A percentile compares a stretch with the other conserved stretches of the same genome.
phyloP scores from a whole-genome alignment of 2,797 vertebrate species.

The Poecile montanus region DNA sequence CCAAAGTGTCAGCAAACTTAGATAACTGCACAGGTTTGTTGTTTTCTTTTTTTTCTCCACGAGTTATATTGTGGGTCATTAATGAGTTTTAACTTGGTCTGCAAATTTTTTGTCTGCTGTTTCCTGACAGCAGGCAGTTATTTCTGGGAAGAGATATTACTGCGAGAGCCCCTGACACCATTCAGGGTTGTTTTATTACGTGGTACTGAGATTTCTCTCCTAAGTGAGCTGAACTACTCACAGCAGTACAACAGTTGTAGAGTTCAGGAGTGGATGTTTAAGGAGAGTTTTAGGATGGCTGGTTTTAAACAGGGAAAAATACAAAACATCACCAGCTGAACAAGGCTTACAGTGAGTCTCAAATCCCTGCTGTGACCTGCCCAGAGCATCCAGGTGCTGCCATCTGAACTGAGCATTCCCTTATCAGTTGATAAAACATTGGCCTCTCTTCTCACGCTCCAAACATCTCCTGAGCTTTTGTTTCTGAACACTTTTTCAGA shows the following conservation, averaged over 20 bases:
- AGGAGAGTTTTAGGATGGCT: not conserved
- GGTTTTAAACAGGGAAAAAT: not conserved
- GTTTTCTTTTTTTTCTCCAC: not conserved
- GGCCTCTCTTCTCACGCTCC: not conserved
- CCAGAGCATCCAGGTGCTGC: not conserved
- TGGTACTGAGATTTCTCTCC: not conserved
- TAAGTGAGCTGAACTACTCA: not conserved
- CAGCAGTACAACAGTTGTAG: not conserved
- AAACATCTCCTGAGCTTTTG: not conserved
- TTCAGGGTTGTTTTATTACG: not conserved
- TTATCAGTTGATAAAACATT: not conserved
- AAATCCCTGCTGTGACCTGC: not conserved
- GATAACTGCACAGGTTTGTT: conserved; percentile 10
- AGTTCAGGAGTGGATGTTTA: not conserved
- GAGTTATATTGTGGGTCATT: conserved; percentile 3
- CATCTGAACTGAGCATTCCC: not conserved
- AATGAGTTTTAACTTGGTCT: conserved; percentile 40
- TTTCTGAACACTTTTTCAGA: not conserved
- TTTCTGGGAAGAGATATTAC: not conserved
- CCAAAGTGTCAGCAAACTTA: conserved; percentile 74
- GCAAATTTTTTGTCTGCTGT: conserved; percentile 47
- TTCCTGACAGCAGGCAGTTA: conserved; percentile 10
- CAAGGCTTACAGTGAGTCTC: not conserved
- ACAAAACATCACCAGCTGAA: not conserved
- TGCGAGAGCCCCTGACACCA: not conserved